Evolutionary conservation across 2,113 vertebrate species (phyloP), one percentile per base, ranked within the genome.

Genomic region (Notarius quadriscutis): DNA sequence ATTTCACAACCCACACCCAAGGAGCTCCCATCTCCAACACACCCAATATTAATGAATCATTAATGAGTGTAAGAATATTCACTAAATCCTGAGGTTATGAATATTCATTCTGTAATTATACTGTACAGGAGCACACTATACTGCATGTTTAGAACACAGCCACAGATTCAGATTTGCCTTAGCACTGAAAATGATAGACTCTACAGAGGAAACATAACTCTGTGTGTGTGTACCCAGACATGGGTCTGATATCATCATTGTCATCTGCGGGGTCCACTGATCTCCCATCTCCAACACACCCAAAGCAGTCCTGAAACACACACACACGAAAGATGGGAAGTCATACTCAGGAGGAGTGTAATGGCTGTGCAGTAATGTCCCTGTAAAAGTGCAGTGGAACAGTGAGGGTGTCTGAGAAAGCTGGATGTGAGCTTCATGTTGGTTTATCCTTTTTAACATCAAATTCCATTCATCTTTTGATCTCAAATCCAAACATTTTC

Each of bases 211-310:
- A 34, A 34, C 34, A 34, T 41, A 41, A 41, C 34, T 84, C 63
- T 55, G 63, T 71, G 65, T 20, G 65, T 15, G 7, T 20, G 0
- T 97, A 99, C 97, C 98, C 92, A 96, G 82, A 87, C 93, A 95
- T 71, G 95, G 93, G 91, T 95, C 94, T 74, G 94, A 93, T 94
- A 96, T 96, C 94, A 93, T 93, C 89, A 95, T 50, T 22, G 62
- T 65, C 22, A 41, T 27, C 41, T 83, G 81, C 84, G 95, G 53
- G 1, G 53, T 95, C 95, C 94, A 96, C 97, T 96, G 96, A 93
- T 99, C 98, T 94, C 96, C 97, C 97, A 98, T 98, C 95, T 97
- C 96, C 15, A 20, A 60, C 51, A 15, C 63, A 60, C 34, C 69
- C n/a, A 55, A 30, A 78, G 10, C 51, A 74, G 65, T 75, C 57